phyloP scores from a whole-genome alignment of 2,113 vertebrate genomes.

The Heloderma charlesbogerti region DNA sequence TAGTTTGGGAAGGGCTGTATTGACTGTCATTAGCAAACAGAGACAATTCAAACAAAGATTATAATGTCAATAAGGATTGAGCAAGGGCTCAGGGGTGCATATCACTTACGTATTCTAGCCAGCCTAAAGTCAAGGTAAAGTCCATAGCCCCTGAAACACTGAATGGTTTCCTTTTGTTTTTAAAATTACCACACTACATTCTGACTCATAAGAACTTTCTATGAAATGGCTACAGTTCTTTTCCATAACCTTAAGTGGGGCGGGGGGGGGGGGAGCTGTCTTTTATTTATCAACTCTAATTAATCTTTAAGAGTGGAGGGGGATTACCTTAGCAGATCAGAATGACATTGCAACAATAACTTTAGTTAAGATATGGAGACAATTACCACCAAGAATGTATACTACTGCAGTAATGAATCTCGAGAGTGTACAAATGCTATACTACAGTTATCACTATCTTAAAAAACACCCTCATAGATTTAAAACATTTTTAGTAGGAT shows the following conservation, averaged over 20 bases:
- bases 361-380: neutral
- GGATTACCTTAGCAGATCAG: neutral
- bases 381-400: neutral
- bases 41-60: conserved; percentile 46
- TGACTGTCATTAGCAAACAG: conserved; percentile 43
- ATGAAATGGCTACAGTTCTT: neutral
- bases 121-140: neutral
- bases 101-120: neutral
- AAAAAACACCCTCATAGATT: neutral
- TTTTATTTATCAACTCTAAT: neutral
- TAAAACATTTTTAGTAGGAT: neutral
- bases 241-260: neutral
- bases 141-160: neutral
- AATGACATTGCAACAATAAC: neutral
- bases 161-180: neutral
- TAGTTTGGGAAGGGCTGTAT: neutral
- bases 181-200: neutral
- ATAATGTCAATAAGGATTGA: conserved; percentile 12
- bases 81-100: conserved; percentile 4
- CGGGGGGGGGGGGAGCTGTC: no score
- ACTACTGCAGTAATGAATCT: neutral
- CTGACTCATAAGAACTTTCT: neutral
- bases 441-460: no score
- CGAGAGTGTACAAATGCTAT: neutral
- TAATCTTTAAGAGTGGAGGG: neutral